Evolutionary conservation across 92 coral and sea anemone genomes (phyloP), one percentile per base, ranked within the genome.

Genomic region (Heteractis magnifica): DNA sequence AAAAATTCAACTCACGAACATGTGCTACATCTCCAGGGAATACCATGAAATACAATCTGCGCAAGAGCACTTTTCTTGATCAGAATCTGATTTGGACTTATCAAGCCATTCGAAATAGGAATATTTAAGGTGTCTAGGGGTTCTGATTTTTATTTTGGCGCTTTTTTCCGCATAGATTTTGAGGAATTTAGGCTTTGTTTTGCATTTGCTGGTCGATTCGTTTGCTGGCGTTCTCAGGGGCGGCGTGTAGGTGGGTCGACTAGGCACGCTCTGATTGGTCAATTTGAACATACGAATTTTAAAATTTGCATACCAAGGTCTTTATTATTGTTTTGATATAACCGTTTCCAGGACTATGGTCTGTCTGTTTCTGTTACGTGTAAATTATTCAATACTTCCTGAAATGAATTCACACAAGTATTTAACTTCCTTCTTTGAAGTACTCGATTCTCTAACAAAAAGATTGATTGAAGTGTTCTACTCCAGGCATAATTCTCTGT

Each of bases 201-300:
- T 68, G 12, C 44, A 20, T 68, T 21, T 68, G 6, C 73, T 15
- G 73, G 73, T 26, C 23, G 73, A 21, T 68, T 68, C 48, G 3
- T 68, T 68, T 68, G 76, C 48, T 82, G 51, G 81, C 19, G 34
- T 41, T 26, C 11, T 6, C 72, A 89, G 71, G 88, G 92, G 92
- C 89, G 89, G 87, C 59, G 53, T 49, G 92, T 18, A 85, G 92
- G 92, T 74, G 92, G 85, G 88, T 76, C 89, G 15, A 85, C 71
- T 77, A 80, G 89, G 86, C 89, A 83, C 49, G 13, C 86, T 48
- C 58, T 89, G 92, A 89, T 89, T 89, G 92, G 92, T 71, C 55
- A 15, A 73, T 51, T 75, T 51, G 8, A 8, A 75, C 92, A 48
- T 68, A 26, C 49, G 73, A 68, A 20, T 48, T 68, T 8, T 41